Evolutionary conservation across 2,888 invertebrate genomes (phyloP).

Genomic region (Micropterix aruncella): DNA sequence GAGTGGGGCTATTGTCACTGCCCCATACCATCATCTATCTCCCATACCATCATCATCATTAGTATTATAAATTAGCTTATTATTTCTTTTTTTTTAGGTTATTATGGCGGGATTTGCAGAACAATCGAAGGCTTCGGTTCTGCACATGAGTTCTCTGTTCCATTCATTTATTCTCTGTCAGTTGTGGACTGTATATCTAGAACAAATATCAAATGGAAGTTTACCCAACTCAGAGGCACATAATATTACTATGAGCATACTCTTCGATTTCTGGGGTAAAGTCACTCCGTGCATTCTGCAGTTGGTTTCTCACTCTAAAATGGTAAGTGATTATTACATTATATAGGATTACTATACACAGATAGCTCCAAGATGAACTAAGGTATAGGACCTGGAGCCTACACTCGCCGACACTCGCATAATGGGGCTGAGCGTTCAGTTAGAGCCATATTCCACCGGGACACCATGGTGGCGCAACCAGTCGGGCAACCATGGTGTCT

Average conservation of each 20-base stretch:
- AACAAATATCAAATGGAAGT: constrained; percentile 61
- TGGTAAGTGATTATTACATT: constrained; percentile 57
- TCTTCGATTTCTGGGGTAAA: constrained; percentile 97
- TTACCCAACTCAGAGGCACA: constrained; percentile 57
- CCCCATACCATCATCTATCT: background rate
- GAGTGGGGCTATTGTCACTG: background rate
- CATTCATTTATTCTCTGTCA: constrained; percentile 97
- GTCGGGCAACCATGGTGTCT: no score
- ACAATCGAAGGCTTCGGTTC: constrained; percentile 79
- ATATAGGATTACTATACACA: no score
- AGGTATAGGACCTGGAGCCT: no score
- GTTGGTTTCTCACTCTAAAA: constrained; percentile 80
- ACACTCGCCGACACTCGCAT: no score
- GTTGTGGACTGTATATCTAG: constrained; percentile 97
- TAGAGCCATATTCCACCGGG: no score
- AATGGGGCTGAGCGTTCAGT: no score
- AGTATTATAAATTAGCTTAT: no score
- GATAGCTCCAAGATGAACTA: no score
- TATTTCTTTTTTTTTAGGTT: constrained; percentile 28
- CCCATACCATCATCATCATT: no score
- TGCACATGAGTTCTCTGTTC: constrained; percentile 92
- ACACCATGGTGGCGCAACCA: no score
- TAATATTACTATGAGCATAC: constrained; percentile 60
- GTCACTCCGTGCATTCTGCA: constrained; percentile 93
- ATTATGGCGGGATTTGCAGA: constrained; percentile 96